Evolutionary conservation across 1,140 invertebrate species (phyloP).

Genomic region (Brachionus plicatilis): DNA sequence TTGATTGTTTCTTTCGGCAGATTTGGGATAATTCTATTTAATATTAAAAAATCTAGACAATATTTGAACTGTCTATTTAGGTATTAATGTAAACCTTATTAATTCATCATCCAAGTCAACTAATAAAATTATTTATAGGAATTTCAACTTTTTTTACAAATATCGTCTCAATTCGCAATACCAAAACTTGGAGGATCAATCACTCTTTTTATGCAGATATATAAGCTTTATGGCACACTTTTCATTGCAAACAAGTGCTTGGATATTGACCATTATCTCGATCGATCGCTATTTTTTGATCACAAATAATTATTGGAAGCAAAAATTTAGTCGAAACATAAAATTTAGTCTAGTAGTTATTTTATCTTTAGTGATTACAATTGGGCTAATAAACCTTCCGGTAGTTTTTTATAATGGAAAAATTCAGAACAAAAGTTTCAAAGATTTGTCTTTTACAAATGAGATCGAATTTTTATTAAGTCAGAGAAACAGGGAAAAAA

Average conservation of each 20-base stretch:
- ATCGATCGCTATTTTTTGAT: conserved; percentile 31
- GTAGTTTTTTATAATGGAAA: conserved; percentile 19
- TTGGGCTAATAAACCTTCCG: not conserved
- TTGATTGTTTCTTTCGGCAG: not conserved
- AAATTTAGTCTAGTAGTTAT: conserved; percentile 21
- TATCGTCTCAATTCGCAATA: conserved; percentile 21
- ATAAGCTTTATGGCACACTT: conserved; percentile 37
- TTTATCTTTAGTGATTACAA: not conserved
- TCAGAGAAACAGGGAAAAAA: not conserved
- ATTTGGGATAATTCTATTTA: not conserved
- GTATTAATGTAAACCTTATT: not conserved
- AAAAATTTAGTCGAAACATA: conserved; percentile 21
- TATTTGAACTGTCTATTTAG: not conserved
- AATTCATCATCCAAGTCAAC: not conserved
- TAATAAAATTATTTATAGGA: conserved; percentile 32
- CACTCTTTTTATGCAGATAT: conserved; percentile 34
- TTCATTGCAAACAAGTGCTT: conserved; percentile 40
- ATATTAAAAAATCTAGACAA: not conserved
- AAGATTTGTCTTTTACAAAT: not conserved
- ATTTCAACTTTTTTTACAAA: conserved; percentile 41
- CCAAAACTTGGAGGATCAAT: conserved; percentile 30
- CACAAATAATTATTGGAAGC: conserved; percentile 27
- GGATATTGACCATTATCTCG: conserved; percentile 17
- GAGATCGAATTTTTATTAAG: not conserved
- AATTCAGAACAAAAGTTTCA: not conserved